phyloP scores from a whole-genome alignment of 2,888 invertebrate species.

The Muschampia plurimacula region DNA sequence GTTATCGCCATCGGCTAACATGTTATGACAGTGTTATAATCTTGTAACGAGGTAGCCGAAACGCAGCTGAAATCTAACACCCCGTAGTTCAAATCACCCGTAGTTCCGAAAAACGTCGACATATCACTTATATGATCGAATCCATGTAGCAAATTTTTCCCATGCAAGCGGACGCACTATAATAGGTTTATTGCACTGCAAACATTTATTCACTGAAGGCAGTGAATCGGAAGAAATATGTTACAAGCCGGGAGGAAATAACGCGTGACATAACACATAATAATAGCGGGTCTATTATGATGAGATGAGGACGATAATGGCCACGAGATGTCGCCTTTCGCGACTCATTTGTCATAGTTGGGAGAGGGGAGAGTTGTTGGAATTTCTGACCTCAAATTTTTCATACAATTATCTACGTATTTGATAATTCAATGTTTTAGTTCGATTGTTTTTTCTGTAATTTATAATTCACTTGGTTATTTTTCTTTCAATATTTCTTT shows the following conservation, averaged over 20 bases:
- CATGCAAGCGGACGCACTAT: not conserved
- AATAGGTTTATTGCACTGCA: constrained; percentile 2
- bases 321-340: constrained; percentile 35
- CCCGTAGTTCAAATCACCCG: no score
- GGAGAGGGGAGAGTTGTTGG: not conserved
- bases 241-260: constrained; percentile 11
- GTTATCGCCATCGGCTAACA: no score
- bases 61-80: no score
- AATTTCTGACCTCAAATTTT: not conserved
- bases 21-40: no score
- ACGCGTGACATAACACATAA: constrained; percentile 24
- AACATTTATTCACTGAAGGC: constrained; percentile 1
- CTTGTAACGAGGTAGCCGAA: no score
- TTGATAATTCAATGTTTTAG: not conserved
- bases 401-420: no score
- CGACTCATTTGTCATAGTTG: constrained; percentile 16
- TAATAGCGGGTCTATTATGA: constrained; percentile 13
- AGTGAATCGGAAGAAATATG: constrained; percentile 10
- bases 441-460: no score
- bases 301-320: constrained; percentile 30
- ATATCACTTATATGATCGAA: no score
- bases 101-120: no score
- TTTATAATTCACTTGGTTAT: no score
- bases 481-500: no score
- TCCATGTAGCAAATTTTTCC: not conserved